A percentile compares a stretch with the other conserved stretches of the same genome.
These are phyloP conservation scores for Thamnaconus septentrionalis DNA, from an alignment of 2,113 vertebrate genomes.

Conservation along the genomic window DNA sequence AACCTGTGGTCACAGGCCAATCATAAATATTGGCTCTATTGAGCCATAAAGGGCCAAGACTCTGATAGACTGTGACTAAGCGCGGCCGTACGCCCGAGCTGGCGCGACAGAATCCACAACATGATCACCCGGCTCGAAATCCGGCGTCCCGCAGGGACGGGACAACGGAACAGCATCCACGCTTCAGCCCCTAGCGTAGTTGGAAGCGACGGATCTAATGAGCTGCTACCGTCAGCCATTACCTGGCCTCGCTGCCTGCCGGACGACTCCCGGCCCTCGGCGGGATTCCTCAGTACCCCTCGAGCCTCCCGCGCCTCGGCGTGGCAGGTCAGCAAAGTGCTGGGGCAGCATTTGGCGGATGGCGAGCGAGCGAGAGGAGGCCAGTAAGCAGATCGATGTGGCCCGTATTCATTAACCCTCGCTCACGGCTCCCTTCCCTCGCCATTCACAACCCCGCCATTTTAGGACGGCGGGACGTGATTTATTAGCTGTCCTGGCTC, in stretches of 20 bases:
- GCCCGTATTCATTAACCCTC: conserved; percentile 78
- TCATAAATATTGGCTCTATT: conserved; percentile 2
- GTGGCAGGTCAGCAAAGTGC: conserved; percentile 74
- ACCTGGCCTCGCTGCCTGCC: conserved; percentile 38
- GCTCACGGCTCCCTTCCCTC: conserved; percentile 69
- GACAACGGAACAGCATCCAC: not conserved
- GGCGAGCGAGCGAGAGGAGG: conserved; percentile 47
- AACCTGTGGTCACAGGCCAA: too few relatives aligned
- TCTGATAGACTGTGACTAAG: conserved; percentile 15
- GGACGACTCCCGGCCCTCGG: conserved; percentile 23
- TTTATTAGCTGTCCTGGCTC: conserved; percentile 78
- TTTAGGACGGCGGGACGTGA: conserved; percentile 72
- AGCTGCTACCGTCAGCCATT: conserved; percentile 50
- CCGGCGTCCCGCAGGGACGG: too few relatives aligned
- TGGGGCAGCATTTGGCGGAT: conserved; percentile 71
- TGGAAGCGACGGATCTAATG: conserved; percentile 50
- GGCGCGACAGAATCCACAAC: conserved; percentile 11
- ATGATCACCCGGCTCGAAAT: not conserved
- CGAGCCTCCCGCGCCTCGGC: conserved; percentile 52
- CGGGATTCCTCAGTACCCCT: conserved; percentile 43
- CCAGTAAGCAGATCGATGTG: conserved; percentile 71
- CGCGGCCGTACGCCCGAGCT: not conserved
- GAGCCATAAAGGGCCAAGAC: conserved; percentile 28
- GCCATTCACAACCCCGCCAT: conserved; percentile 69
- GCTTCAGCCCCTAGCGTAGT: conserved; percentile 26